phyloP scores from a whole-genome alignment of 2,113 vertebrate species.

The Cinclus mexicanus region DNA sequence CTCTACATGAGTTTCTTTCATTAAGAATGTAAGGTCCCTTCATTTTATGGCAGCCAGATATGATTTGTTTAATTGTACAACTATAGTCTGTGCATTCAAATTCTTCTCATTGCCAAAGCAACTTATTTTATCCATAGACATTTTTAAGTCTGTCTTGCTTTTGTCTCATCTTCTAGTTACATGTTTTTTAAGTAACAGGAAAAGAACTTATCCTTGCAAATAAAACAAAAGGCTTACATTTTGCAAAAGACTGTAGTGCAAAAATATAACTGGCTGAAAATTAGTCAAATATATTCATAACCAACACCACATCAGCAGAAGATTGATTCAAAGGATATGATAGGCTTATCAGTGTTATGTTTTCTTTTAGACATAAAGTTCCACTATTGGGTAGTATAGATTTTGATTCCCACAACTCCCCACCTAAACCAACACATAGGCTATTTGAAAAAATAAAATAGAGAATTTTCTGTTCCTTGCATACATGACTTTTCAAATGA shows the following conservation, averaged over 20 bases:
- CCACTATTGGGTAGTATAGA: background rate
- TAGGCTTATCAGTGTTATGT: background rate
- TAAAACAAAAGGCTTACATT: background rate
- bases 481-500: slow-evolving; percentile 30
- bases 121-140: background rate
- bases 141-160: background rate
- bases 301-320: background rate
- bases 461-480: background rate
- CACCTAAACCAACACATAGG: background rate
- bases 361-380: background rate
- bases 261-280: background rate
- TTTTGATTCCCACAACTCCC: background rate
- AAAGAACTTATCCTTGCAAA: background rate
- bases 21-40: background rate
- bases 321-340: background rate
- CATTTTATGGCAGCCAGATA: background rate
- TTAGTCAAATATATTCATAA: background rate
- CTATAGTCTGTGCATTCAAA: background rate
- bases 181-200: background rate
- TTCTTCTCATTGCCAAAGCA: background rate
- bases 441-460: background rate
- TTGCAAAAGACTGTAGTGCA: background rate
- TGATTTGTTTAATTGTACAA: background rate
- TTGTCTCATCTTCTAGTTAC: background rate
- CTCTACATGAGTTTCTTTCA: background rate